phyloP scores from a whole-genome alignment of 35 echinoderm and acorn worm genomes.

The Acanthaster planci region DNA sequence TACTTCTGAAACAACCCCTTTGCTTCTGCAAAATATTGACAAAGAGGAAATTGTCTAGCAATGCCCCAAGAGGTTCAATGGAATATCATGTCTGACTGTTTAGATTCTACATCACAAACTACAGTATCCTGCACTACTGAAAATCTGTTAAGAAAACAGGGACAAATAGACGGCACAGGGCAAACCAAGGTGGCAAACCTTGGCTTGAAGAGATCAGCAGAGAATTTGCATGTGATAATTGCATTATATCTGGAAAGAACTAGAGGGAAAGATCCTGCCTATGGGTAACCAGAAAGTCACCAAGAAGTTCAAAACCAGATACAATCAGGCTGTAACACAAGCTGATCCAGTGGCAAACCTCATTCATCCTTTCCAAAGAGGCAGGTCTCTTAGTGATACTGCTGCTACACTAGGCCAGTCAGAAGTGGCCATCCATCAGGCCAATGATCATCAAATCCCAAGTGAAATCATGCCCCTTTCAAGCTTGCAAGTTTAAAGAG shows the following conservation, averaged over 20 bases:
- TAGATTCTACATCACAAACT: constrained; percentile 46
- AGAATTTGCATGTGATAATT: too few species aligned
- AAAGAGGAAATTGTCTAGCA: constrained; percentile 7
- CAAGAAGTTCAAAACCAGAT: constrained; percentile 2
- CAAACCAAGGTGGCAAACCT: constrained; percentile 39
- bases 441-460: constrained; percentile 53
- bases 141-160: too few species aligned
- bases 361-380: constrained; percentile 24
- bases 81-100: constrained; percentile 36
- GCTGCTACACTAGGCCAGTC: constrained; percentile 36
- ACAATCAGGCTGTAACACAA: constrained; percentile 31
- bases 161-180: constrained; percentile 28
- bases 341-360: constrained; percentile 35
- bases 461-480: constrained; percentile 25
- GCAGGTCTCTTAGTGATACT: background rate
- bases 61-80: constrained; percentile 51
- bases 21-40: constrained; percentile 19
- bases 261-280: background rate
- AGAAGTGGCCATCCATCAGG: constrained; percentile 46
- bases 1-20: constrained; percentile 46
- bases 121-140: constrained; percentile 18
- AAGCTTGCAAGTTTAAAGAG: constrained; percentile 37
- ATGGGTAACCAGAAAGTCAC: constrained; percentile 16
- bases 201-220: constrained; percentile 31
- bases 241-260: constrained; percentile 25